These are phyloP conservation scores for Premnoplex brunnescens DNA, from an alignment of 2,797 vertebrate genomes.

Conservation along the genomic window DNA sequence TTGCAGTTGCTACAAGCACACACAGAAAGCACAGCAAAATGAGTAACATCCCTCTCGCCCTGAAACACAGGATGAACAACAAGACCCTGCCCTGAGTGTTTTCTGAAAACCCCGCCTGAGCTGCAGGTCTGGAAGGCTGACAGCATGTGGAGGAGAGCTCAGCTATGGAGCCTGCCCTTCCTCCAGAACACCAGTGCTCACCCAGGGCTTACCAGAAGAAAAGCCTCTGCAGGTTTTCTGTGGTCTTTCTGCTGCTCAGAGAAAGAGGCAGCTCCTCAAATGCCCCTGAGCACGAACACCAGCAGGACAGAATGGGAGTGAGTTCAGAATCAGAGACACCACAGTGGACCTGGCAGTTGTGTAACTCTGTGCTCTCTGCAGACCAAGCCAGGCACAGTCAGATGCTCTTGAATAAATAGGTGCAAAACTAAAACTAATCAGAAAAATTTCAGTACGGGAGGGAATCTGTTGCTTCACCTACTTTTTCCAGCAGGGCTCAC, in stretches of 20 bases:
- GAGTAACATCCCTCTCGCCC: background rate
- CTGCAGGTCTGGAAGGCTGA: background rate
- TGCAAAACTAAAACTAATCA: background rate
- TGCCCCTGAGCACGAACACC: fast-evolving
- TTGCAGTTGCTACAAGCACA: background rate
- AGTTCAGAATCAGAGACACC: background rate
- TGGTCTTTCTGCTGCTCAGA: background rate
- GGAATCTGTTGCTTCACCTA: background rate
- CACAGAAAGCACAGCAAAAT: background rate
- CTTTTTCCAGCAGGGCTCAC: background rate
- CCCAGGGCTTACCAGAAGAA: background rate
- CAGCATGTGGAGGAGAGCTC: fast-evolving
- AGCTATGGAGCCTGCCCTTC: background rate
- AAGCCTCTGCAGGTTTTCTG: background rate
- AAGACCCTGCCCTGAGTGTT: background rate
- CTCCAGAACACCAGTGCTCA: background rate
- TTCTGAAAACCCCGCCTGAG: background rate
- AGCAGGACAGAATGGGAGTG: fast-evolving
- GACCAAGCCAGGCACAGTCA: background rate
- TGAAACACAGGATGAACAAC: background rate
- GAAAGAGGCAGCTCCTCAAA: background rate
- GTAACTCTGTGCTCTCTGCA: background rate
- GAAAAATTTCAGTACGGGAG: background rate
- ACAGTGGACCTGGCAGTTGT: fast-evolving
- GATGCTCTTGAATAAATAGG: background rate